Percentiles rank a stretch among this genome's conserved stretches.
phyloP scores from a whole-genome alignment of 2,113 vertebrate species.

The Clarias gariepinus region DNA sequence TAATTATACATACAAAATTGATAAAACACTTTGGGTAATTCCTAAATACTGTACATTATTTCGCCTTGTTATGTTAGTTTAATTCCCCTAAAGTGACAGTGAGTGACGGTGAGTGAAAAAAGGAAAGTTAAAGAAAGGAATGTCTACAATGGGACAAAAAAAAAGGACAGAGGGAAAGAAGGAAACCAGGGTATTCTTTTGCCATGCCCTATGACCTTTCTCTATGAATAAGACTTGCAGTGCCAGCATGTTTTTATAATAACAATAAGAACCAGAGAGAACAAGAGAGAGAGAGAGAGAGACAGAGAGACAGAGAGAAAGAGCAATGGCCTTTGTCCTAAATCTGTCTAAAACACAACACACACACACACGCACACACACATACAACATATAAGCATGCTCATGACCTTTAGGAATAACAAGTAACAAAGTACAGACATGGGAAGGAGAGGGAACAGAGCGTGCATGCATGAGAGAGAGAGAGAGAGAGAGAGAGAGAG shows the following conservation, averaged over 20 bases:
- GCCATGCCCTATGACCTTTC: slow-evolving; percentile 51
- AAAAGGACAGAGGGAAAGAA: not conserved
- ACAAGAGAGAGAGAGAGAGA: slow-evolving; percentile 7
- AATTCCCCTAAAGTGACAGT: not conserved
- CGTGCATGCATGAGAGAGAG: not conserved
- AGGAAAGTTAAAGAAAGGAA: not conserved
- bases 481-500: slow-evolving; percentile 24
- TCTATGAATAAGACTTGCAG: slow-evolving; percentile 53
- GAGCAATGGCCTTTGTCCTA: slow-evolving; percentile 57
- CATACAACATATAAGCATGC: slow-evolving; percentile 57
- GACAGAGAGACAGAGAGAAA: slow-evolving; percentile 26
- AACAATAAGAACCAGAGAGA: slow-evolving; percentile 36
- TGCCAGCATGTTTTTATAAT: slow-evolving; percentile 57
- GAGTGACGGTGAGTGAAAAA: not conserved
- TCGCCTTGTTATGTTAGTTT: not conserved
- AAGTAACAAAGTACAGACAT: slow-evolving; percentile 50
- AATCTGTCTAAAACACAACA: slow-evolving; percentile 60
- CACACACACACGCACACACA: slow-evolving; percentile 56
- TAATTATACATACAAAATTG: not conserved
- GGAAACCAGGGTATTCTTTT: slow-evolving; percentile 41
- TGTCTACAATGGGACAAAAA: not conserved
- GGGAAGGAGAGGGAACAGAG: slow-evolving; percentile 4
- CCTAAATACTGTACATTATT: not conserved
- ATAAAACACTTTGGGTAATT: not conserved
- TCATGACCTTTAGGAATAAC: slow-evolving; percentile 67